A percentile compares a stretch with the other conserved stretches of the same genome.
Evolutionary conservation across 2,797 vertebrate genomes (phyloP).

Genomic region (Hafferia zeledoni): DNA sequence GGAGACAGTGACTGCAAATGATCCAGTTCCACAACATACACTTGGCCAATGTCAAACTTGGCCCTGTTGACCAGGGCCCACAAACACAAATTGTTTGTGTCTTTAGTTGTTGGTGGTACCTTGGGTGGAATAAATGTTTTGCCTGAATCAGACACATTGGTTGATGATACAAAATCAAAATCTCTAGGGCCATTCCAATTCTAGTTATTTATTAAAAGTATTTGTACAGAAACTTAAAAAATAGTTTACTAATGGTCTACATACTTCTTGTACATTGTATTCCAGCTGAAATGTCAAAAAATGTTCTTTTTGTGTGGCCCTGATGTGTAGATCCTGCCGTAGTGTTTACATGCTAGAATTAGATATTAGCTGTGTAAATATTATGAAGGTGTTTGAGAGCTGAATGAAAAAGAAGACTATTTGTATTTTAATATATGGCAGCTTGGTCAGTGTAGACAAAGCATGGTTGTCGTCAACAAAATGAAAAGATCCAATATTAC

Average conservation of each 20-base stretch:
- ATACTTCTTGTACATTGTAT: background rate
- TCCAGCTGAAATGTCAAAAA: slow-evolving; percentile 10
- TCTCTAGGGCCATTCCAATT: background rate
- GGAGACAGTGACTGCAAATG: background rate
- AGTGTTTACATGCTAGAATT: background rate
- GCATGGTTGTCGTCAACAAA: background rate
- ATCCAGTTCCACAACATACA: background rate
- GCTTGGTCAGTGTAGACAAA: background rate
- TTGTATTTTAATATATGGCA: slow-evolving; percentile 9
- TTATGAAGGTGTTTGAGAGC: background rate
- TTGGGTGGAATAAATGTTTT: background rate
- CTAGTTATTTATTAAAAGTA: background rate
- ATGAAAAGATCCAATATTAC: background rate
- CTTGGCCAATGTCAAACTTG: background rate
- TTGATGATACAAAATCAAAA: background rate
- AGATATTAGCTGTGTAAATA: background rate
- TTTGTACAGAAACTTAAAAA: background rate
- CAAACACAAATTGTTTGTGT: background rate
- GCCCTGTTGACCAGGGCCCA: background rate
- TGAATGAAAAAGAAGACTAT: background rate
- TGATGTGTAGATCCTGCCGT: background rate
- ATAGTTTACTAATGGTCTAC: background rate
- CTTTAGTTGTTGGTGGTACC: background rate
- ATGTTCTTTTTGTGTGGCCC: background rate
- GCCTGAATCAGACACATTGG: background rate